Evolutionary conservation across 2,113 vertebrate genomes (phyloP).

Genomic region (Sardina pilchardus): DNA sequence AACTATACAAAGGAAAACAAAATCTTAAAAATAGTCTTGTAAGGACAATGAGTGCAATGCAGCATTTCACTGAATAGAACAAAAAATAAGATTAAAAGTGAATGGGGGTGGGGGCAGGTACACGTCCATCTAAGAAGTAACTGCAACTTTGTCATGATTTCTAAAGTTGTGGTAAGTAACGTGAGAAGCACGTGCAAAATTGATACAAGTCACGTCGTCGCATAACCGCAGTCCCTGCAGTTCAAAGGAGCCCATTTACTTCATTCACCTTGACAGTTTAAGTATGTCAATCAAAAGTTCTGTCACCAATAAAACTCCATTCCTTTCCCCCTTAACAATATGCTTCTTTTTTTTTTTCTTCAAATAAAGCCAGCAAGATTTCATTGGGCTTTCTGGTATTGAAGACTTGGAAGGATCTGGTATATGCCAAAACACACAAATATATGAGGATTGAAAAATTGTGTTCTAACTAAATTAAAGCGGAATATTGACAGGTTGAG

Average conservation of each 20-base stretch:
- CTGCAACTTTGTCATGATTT: background rate
- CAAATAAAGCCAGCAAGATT: background rate
- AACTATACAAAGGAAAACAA: conserved; percentile 52
- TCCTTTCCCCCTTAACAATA: background rate
- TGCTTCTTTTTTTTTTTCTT: too few species aligned
- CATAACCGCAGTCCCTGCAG: background rate
- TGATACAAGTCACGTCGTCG: background rate
- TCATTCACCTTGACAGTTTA: background rate
- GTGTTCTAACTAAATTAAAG: background rate
- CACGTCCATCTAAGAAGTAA: background rate
- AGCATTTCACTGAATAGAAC: conserved; percentile 46
- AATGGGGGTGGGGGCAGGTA: background rate
- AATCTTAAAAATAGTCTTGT: conserved; percentile 43
- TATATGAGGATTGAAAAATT: background rate
- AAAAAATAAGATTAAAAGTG: conserved; percentile 21
- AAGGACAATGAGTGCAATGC: conserved; percentile 50
- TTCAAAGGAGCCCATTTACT: background rate
- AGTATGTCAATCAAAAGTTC: background rate
- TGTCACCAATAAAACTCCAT: background rate
- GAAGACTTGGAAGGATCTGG: background rate
- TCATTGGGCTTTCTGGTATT: background rate
- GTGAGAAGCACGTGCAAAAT: conserved; percentile 34
- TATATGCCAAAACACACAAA: background rate
- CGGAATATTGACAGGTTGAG: background rate
- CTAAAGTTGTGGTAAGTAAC: conserved; percentile 35